Percentiles rank a stretch among this genome's conserved stretches.
Conservation (phyloP, 2,888 invertebrate genomes). For the Zhengitettix transpicula region DNA sequence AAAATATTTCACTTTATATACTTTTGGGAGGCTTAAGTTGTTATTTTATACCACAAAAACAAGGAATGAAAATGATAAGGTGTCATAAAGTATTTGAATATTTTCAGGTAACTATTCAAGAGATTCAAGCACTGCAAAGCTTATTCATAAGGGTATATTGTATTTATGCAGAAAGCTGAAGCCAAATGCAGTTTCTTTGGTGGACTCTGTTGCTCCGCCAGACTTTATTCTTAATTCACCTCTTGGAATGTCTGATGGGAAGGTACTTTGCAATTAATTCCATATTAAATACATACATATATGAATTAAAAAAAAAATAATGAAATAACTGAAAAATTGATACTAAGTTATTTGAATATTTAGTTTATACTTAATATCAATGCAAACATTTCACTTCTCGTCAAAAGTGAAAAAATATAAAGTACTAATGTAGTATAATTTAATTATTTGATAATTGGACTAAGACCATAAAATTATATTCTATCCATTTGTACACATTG, state of each 20-base stretch:
- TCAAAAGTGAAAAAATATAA: too few species aligned
- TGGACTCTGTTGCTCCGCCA: constrained; percentile 43
- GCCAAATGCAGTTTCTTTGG: constrained; percentile 38
- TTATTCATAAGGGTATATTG: constrained; percentile 26
- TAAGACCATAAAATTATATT: too few species aligned
- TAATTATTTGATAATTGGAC: too few species aligned
- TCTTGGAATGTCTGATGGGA: constrained; percentile 42
- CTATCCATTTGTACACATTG: not conserved
- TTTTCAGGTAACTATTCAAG: not conserved
- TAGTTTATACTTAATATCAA: too few species aligned
- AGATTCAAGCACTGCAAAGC: not conserved
- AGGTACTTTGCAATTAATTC: constrained; percentile 22
- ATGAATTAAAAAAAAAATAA: too few species aligned
- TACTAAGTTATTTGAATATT: too few species aligned
- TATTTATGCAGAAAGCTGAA: constrained; percentile 34
- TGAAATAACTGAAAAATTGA: not conserved
- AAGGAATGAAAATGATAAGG: not conserved
- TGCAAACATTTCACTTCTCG: too few species aligned
- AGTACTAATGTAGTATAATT: too few species aligned
- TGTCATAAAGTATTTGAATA: not conserved
- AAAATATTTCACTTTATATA: not conserved
- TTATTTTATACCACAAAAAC: not conserved
- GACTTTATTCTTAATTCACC: constrained; percentile 45
- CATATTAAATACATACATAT: too few species aligned
- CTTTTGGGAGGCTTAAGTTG: not conserved